Evolutionary conservation across 1,140 invertebrate genomes (phyloP), one percentile per base, ranked within the genome.

Genomic region (Drosophila pruinosa): DNA sequence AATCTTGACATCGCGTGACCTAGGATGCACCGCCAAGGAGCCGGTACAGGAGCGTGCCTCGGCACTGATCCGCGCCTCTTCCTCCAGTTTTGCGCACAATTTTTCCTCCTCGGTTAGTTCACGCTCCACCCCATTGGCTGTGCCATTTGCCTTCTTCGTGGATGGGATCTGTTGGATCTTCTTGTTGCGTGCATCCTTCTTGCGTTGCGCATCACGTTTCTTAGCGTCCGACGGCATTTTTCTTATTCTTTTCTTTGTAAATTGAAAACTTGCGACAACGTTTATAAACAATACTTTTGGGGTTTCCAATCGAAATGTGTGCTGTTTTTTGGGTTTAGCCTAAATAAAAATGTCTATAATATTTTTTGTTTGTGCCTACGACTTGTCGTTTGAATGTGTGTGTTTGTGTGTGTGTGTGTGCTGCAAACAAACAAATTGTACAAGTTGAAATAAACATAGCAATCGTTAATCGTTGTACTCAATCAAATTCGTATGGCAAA

Each of bases 1-100:
- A 83, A 99, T 98, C 92, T 99, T 99, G 22, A 99, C 94, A 92
- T 99, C 99, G 67, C 99, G 93, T 68, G 97, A 98, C 71, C 97
- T 95, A 6, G 97, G 97, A 93, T 99, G 98, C 2, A 99, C 97
- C 1, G 96, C 97, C 56, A 99, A 92, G 0, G 97, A 97, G 24
- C 98, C 99, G 7, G 99, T 99, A 69, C 97, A 98, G 0, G 98
- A 95, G 52, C 99, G 93, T 1, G 98, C 97, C 90, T 98, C 96
- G 0, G 98, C 97, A 92, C 97, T 98, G 69, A 99, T 93, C 70
- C 95, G 94, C 7, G 98, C 95, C 89, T 99, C 98, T 50, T 95
- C 94, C 91, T 99, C 97, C 45, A 99, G 90, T 91, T 98, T 97
- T 59, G 95, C 92, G 89, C 98, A 97, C 22, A 98, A 91, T 57